Conservation (phyloP, 2,797 vertebrate species). For the Acrossocheilus wenchowensis region DNA sequence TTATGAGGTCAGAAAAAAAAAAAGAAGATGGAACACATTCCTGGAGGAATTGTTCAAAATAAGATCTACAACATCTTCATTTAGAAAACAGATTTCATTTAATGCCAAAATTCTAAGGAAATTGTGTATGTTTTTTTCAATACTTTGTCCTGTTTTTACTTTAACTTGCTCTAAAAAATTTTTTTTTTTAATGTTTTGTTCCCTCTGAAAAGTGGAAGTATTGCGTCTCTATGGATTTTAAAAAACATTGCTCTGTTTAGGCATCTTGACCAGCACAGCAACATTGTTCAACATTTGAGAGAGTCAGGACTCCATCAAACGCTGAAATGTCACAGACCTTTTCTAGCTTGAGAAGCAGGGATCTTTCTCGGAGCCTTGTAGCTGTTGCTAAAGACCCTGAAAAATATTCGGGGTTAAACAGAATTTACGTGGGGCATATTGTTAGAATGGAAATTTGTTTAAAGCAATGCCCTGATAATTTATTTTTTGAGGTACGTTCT, state of each 20-base stretch:
- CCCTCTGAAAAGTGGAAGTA: neutral
- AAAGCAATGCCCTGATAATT: neutral
- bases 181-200: neutral
- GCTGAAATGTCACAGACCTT: constrained; percentile 9
- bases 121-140: neutral
- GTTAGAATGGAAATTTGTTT: neutral
- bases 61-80: neutral
- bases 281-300: neutral
- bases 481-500: neutral
- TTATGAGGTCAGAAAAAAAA: neutral
- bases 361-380: neutral
- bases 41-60: neutral
- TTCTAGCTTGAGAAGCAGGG: constrained; percentile 5
- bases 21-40: neutral
- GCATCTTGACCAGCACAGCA: neutral
- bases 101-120: neutral
- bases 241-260: neutral
- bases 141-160: neutral
- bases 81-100: neutral
- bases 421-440: neutral
- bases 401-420: too few relatives aligned
- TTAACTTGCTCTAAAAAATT: neutral
- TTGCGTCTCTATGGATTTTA: neutral
- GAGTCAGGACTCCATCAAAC: constrained; percentile 34
- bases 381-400: neutral